Base-by-base conservation (phyloP, 1,140 invertebrate species). In the Drosophila micromelanica region DNA sequence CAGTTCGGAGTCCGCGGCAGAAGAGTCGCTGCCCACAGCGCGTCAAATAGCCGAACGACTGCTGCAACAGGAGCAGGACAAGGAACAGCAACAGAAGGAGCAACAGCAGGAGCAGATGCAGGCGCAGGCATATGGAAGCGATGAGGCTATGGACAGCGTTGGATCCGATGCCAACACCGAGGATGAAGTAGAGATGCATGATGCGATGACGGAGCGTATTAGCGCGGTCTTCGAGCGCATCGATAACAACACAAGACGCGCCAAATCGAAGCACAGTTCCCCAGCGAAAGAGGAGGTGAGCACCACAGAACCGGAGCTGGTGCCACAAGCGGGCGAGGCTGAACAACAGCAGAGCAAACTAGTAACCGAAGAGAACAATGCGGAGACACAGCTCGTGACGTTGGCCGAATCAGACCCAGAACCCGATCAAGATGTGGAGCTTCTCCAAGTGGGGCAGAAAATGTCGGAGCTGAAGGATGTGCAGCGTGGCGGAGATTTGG, bases 21-120 rank as follows among this genome's bases (percentile, higher is more conserved):
- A 90, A 6, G 74, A 78, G 12, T 56, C 48, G 0, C 51, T 91
- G 12, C 81, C 80, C 0, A 80, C 77, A 35, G 90, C 90, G 5
- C 76, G 90, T 0, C 75, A 90, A 42, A 91, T 91, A 32, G 90
- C 90, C 1, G 90, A 91, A 23, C 68, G 77, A 5, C 55, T 87
- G 4, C 64, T 91, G 0, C 42, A 67, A 2, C 76, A 79, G 49
- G 51, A 80, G n/a, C 17, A 65, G 15, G 37, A 12, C 12, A 37
- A n/a, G 0, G 55, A 45, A 12, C 27, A 15, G 20, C 49, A 23
- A 8, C 43, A 30, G 15, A 35, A 15, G 9, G 2, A 17, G 13
- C 8, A 20, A 8, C 8, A 2, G 37, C 12, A 15, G 4, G 11
- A 13, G 30, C 12, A 13, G 23, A 1, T 13, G 6, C 12, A 35